Conservation (phyloP, 2,888 invertebrate species). For the Stenotaenia linearis region DNA sequence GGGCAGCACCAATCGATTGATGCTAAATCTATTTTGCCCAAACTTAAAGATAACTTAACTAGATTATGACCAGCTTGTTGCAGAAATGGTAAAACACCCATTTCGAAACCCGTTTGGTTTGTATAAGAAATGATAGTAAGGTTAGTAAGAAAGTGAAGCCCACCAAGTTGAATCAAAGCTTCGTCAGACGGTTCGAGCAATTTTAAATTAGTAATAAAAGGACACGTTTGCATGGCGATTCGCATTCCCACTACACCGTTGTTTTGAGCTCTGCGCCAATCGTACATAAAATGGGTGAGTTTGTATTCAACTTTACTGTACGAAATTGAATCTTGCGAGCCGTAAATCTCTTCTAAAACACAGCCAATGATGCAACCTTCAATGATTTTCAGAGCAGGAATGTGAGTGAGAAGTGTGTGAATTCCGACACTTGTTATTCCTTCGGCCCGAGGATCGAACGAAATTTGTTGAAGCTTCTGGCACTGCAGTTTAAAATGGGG, state of each 20-base stretch:
- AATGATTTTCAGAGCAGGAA: neutral
- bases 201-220: slow-evolving; percentile 5
- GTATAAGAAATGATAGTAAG: neutral
- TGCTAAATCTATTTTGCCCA: slow-evolving; percentile 9
- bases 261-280: neutral
- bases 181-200: slow-evolving; percentile 27
- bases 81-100: slow-evolving; percentile 24
- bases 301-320: neutral
- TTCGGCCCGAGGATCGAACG: slow-evolving; percentile 18
- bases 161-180: slow-evolving; percentile 4
- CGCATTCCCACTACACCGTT: neutral
- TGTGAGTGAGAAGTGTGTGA: neutral
- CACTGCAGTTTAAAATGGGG: neutral
- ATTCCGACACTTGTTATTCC: neutral
- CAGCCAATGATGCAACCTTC: slow-evolving; percentile 11
- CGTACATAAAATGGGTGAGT: neutral
- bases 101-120: neutral
- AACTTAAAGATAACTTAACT: neutral
- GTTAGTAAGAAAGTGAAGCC: neutral
- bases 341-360: neutral
- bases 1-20: slow-evolving; percentile 17
- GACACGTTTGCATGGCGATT: neutral
- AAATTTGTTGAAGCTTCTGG: slow-evolving; percentile 11
- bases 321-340: too few species aligned
- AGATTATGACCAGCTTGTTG: slow-evolving; percentile 11